phyloP scores from a whole-genome alignment of 2,113 vertebrate genomes.

The Capreolus pygargus region DNA sequence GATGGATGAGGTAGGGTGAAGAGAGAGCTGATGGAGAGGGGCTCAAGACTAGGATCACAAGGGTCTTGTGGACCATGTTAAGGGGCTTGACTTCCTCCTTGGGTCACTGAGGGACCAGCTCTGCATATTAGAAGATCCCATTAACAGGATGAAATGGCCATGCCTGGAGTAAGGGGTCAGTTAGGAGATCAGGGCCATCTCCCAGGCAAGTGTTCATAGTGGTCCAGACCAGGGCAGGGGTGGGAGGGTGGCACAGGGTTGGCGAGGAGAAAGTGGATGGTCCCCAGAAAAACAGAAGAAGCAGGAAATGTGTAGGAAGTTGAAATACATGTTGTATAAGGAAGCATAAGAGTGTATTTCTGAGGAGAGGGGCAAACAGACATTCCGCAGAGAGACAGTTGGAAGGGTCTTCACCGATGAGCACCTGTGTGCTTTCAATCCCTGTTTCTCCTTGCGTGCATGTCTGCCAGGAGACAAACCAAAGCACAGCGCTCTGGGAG shows the following conservation, averaged over 20 bases:
- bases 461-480: background rate
- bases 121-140: background rate
- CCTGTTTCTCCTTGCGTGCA: background rate
- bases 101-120: background rate
- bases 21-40: background rate
- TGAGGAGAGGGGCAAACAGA: background rate
- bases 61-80: background rate
- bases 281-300: background rate
- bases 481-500: background rate
- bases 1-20: accelerated
- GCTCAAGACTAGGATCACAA: background rate
- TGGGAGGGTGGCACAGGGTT: background rate
- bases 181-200: background rate
- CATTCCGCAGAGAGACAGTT: background rate
- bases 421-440: background rate
- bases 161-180: no score
- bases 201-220: background rate
- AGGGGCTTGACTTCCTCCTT: background rate
- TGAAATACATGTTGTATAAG: background rate
- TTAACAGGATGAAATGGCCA: background rate
- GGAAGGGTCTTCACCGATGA: background rate
- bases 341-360: background rate
- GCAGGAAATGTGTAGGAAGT: background rate
- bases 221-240: background rate
- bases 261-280: background rate